phyloP scores from a whole-genome alignment of 2,113 vertebrate species.

The Condylura cristata region DNA sequence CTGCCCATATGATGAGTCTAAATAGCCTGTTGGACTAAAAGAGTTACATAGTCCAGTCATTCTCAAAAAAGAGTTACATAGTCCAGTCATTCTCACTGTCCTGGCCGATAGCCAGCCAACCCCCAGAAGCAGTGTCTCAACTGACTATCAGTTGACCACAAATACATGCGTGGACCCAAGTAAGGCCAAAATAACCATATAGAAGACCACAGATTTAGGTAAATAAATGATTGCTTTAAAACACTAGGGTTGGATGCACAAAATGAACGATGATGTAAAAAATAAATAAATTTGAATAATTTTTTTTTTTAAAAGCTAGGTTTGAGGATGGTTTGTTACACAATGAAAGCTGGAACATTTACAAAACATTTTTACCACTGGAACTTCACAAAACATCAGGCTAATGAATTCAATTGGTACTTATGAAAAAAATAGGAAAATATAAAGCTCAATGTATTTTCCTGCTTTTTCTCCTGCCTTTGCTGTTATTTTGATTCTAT shows the following conservation, averaged over 20 bases:
- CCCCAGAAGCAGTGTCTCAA: not conserved
- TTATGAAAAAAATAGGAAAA: not conserved
- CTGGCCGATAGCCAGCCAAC: not conserved
- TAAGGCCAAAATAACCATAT: not conserved
- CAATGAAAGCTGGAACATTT: not conserved
- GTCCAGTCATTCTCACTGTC: not conserved
- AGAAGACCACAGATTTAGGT: not conserved
- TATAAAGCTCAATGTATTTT: not conserved
- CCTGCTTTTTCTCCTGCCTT: not conserved
- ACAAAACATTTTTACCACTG: not conserved
- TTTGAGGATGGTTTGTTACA: not conserved
- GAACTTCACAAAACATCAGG: not conserved
- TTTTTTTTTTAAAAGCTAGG: no score
- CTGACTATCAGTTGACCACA: not conserved
- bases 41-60: not conserved
- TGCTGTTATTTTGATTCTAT: constrained; percentile 43
- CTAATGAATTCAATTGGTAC: not conserved
- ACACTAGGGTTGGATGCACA: not conserved
- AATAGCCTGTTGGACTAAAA: not conserved
- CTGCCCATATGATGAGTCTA: not conserved
- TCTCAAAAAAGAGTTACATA: not conserved
- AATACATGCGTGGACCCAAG: not conserved
- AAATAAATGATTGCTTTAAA: not conserved
- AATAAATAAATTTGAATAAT: no score
- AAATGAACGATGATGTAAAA: no score